A percentile compares a stretch with the other conserved stretches of the same genome.
Conservation (phyloP, 1,140 invertebrate genomes). For the Brachionus koreanus region DNA sequence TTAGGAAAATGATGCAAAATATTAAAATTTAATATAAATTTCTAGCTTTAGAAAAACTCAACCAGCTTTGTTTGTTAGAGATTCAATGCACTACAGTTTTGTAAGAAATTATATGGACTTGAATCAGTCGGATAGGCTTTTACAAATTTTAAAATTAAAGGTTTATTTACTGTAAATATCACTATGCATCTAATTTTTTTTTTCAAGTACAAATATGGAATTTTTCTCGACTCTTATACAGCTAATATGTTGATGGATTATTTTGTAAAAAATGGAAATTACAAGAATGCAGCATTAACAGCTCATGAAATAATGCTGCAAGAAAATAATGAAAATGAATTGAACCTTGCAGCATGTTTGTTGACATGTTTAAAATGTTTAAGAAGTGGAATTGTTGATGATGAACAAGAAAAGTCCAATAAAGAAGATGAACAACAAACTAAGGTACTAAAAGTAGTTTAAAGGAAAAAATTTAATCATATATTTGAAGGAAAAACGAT, state of each 20-base stretch:
- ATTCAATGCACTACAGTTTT: conserved; percentile 41
- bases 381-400: background rate
- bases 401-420: background rate
- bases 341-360: conserved; percentile 12
- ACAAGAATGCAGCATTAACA: conserved; percentile 4
- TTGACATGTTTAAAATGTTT: background rate
- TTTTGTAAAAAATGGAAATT: background rate
- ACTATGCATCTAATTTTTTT: background rate
- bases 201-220: conserved; percentile 34
- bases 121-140: conserved; percentile 12
- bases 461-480: background rate
- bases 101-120: conserved; percentile 27
- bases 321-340: conserved; percentile 12
- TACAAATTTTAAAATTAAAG: conserved; percentile 34
- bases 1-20: no score
- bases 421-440: background rate
- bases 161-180: background rate
- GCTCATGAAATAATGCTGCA: conserved; percentile 41
- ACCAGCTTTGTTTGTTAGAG: conserved; percentile 9
- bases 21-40: background rate
- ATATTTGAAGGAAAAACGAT: background rate
- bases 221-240: conserved; percentile 15
- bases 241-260: conserved; percentile 38
- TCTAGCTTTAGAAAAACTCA: conserved; percentile 41
- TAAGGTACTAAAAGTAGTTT: background rate